A percentile compares a stretch with the other conserved stretches of the same genome.
These are phyloP conservation scores for Octopus bimaculoides DNA, from an alignment of 1,140 invertebrate genomes.

Conservation along the genomic window DNA sequence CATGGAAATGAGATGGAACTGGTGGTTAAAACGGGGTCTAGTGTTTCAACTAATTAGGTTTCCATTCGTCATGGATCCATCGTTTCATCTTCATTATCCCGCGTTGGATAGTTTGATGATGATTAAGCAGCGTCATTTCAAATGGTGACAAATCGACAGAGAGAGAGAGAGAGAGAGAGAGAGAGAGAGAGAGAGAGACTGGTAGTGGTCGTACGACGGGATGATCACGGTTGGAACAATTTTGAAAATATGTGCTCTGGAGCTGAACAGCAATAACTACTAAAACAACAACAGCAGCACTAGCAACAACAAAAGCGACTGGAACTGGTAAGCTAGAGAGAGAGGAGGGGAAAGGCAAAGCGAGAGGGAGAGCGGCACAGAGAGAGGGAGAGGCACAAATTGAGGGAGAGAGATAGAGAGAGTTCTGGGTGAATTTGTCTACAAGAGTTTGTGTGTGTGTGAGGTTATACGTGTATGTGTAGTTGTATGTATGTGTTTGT, in stretches of 20 bases:
- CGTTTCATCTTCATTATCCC: too few relatives aligned
- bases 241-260: background rate
- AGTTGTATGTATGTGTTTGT: background rate
- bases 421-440: background rate
- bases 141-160: too few relatives aligned
- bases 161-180: too few relatives aligned
- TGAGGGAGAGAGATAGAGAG: background rate
- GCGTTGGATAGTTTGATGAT: too few relatives aligned
- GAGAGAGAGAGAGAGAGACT: too few relatives aligned
- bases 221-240: too few relatives aligned
- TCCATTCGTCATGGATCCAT: too few relatives aligned
- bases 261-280: background rate
- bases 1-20: too few relatives aligned
- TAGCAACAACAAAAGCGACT: background rate
- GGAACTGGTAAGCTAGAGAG: background rate
- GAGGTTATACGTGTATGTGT: background rate
- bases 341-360: background rate
- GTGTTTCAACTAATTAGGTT: too few relatives aligned
- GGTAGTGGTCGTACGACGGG: too few relatives aligned
- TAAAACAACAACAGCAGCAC: background rate
- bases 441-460: conserved; percentile 9
- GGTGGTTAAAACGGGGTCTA: too few relatives aligned
- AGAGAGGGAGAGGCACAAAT: background rate
- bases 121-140: too few relatives aligned
- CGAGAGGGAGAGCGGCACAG: conserved; percentile 18